Percentiles rank a stretch among this genome's conserved stretches.
phyloP scores from a whole-genome alignment of 2,888 invertebrate genomes.

The Drosophila anomalipes region DNA sequence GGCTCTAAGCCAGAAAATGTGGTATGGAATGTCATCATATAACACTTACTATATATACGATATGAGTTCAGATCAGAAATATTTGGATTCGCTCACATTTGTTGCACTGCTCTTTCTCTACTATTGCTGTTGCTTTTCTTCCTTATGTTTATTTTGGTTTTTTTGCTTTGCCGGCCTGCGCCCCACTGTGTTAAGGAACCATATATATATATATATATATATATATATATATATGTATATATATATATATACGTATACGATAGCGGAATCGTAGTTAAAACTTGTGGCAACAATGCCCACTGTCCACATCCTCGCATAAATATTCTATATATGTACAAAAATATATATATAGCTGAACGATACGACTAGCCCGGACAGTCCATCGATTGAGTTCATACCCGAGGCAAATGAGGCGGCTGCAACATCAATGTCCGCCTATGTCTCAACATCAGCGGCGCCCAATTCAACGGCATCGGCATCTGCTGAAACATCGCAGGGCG shows the following conservation, averaged over 20 bases:
- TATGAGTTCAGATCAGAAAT: not conserved
- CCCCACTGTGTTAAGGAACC: conserved; percentile 2
- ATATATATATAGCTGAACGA: conserved; percentile 62
- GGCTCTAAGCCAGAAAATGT: not conserved
- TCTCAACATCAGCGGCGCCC: conserved; percentile 13
- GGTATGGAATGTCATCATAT: not conserved
- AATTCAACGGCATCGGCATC: conserved; percentile 37
- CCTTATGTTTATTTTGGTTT: not conserved
- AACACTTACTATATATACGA: not conserved
- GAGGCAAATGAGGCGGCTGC: conserved; percentile 69
- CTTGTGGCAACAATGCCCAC: conserved; percentile 18
- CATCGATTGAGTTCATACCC: conserved; percentile 81
- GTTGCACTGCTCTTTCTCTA: conserved; percentile 3
- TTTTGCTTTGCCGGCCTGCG: conserved; percentile 29
- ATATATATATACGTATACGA: not conserved
- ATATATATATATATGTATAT: not conserved
- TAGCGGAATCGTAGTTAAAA: conserved; percentile 9
- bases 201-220: not conserved
- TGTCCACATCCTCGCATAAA: conserved; percentile 4
- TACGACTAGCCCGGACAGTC: conserved; percentile 81
- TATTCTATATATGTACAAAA: not conserved
- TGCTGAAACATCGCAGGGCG: conserved; percentile 50
- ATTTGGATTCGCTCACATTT: not conserved
- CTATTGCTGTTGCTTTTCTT: conserved; percentile 4
- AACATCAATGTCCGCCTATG: conserved; percentile 17